Conservation (phyloP, 2,113 vertebrate genomes). For the Apteryx owenii region DNA sequence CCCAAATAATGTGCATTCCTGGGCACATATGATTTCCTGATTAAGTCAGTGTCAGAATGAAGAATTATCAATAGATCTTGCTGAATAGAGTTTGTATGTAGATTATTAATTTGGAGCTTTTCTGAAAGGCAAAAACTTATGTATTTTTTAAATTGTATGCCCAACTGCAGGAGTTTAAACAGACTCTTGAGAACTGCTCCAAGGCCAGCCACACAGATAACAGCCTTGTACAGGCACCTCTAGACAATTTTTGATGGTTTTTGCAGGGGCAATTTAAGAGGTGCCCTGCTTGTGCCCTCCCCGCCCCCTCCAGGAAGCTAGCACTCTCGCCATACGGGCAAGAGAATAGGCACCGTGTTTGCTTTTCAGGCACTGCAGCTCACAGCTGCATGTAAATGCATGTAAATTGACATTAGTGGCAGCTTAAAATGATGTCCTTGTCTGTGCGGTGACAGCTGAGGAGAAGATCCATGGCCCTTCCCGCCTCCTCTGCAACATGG, state of each 20-base stretch:
- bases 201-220: background rate
- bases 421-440: background rate
- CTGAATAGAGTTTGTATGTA: background rate
- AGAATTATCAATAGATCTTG: background rate
- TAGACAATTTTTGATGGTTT: background rate
- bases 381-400: background rate
- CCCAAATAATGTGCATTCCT: background rate
- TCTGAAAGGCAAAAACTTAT: background rate
- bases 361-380: background rate
- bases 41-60: background rate
- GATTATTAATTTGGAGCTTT: background rate
- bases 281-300: background rate
- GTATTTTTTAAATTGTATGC: background rate
- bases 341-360: background rate
- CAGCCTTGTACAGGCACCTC: background rate
- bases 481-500: background rate
- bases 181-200: background rate
- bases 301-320: rapidly evolving
- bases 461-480: background rate
- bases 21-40: background rate
- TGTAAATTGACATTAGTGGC: background rate
- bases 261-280: background rate
- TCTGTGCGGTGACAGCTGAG: background rate
- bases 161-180: background rate
- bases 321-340: rapidly evolving